Percentiles rank a stretch among this genome's conserved stretches.
Evolutionary conservation across 2,797 vertebrate genomes (phyloP).

Genomic region (Eospalax fontanierii): DNA sequence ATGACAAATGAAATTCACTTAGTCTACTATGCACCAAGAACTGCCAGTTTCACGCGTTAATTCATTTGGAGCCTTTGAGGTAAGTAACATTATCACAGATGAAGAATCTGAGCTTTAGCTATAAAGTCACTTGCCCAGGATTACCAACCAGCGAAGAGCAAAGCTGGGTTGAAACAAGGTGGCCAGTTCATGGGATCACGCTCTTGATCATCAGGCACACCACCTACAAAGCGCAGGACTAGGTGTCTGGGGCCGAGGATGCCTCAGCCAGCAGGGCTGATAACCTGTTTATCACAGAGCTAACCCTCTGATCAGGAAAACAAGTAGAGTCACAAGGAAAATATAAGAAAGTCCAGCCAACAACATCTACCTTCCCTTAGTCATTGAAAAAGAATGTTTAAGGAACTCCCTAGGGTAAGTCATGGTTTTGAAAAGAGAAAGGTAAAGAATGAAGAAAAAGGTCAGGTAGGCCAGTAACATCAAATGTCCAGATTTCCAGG

Average conservation of each 20-base stretch:
- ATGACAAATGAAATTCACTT: not conserved
- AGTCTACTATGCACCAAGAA: not conserved
- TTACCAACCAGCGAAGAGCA: not conserved
- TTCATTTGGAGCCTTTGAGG: not conserved
- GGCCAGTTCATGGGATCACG: not conserved
- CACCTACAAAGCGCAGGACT: not conserved
- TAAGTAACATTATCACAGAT: not conserved
- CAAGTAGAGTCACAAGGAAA: not conserved
- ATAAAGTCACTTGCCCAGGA: not conserved
- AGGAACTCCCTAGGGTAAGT: conserved; percentile 38
- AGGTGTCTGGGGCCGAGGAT: not conserved
- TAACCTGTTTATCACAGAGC: conserved; percentile 25
- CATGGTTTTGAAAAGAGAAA: not conserved
- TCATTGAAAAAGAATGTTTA: not conserved
- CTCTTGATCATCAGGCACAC: not conserved
- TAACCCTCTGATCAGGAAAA: conserved; percentile 15
- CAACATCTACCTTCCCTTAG: not conserved
- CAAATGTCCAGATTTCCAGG: conserved; percentile 42
- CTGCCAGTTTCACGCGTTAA: not conserved
- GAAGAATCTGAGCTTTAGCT: not conserved
- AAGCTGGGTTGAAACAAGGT: not conserved
- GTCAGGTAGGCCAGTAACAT: not conserved
- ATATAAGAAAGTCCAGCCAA: not conserved
- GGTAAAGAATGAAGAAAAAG: conserved; percentile 7
- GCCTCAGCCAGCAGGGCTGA: not conserved